Conservation (phyloP, 2,797 vertebrate species). For the Epinephelus malabaricus region DNA sequence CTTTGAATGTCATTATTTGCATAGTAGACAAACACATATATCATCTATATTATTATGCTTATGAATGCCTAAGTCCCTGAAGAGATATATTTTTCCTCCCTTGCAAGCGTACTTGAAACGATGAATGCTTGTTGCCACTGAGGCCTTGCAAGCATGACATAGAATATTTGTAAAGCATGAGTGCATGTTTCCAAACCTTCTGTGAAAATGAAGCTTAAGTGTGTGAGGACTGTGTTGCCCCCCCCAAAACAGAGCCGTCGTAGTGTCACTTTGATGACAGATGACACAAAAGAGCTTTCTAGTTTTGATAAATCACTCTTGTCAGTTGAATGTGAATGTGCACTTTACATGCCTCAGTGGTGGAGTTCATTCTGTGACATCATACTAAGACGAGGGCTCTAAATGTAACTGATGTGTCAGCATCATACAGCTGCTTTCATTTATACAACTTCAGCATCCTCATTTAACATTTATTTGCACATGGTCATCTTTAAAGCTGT, state of each 20-base stretch:
- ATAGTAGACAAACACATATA: background rate
- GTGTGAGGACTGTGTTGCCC: slow-evolving; percentile 6
- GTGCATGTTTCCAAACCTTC: slow-evolving; percentile 52
- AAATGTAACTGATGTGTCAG: background rate
- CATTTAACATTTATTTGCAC: background rate
- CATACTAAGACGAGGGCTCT: slow-evolving; percentile 18
- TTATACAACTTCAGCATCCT: background rate
- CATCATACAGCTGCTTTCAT: background rate
- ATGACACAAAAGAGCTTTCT: slow-evolving; percentile 12
- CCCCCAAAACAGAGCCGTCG: background rate
- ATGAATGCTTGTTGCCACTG: slow-evolving; percentile 39
- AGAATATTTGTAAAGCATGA: slow-evolving; percentile 52
- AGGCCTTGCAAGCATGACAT: slow-evolving; percentile 45
- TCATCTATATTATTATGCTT: slow-evolving; percentile 38
- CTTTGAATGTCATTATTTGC: slow-evolving; percentile 48
- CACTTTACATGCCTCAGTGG: slow-evolving; percentile 34
- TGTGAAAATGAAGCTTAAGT: slow-evolving; percentile 30
- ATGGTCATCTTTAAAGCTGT: background rate
- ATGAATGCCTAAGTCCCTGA: slow-evolving; percentile 29
- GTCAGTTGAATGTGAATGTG: slow-evolving; percentile 34
- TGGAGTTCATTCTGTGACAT: slow-evolving; percentile 3
- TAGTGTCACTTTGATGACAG: slow-evolving; percentile 22
- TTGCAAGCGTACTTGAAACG: slow-evolving; percentile 30
- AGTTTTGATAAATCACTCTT: slow-evolving; percentile 39
- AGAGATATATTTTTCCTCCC: background rate